Base-by-base conservation (phyloP, 2,888 invertebrate species). In the Platycnemis pennipes region DNA sequence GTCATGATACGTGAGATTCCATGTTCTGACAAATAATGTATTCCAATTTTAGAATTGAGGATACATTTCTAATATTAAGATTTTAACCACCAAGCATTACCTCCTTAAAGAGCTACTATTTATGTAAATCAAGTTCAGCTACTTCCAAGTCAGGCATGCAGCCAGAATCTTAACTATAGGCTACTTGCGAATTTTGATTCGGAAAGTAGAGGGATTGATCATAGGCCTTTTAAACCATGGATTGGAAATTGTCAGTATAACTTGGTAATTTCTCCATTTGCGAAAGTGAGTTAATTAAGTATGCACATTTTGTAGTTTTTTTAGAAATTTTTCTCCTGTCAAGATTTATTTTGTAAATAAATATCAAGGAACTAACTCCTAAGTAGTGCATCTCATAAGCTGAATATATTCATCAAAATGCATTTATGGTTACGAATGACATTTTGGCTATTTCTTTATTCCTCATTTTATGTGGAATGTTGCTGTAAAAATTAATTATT, bases 291-390 rank as follows among this genome's bases (percentile, higher is more conserved):
- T 77, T 37, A 37, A 37, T 77, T 37, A 77, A 0, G 37, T 77
- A 11, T 77, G 77, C 77, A 77, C 77, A 77, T n/a, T 26, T 2
- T 63, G 63, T 22, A 63, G 77, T 77, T 77, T 37, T 49, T 49
- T 77, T 37, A 31, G 77, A 8, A 8, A 8, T 13, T 37, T n/a
- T 77, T 77, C 0, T 77, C 11, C 13, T 77, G 31, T n/a, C 13
- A 37, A 77, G 37, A 77, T 77, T 77, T 7, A 31, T 77, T 77
- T 77, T 77, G 77, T 77, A 37, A 77, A 37, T 77, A 77, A 77
- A 37, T 77, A 77, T 77, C 11, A 37, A 26, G 8, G 63, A 37
- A 77, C 11, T 37, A 37, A 77, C 37, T 37, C 11, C 3, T 37
- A 31, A 37, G 22, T 77, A 77, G 37, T 77, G 77, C 77, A 37